Percentiles rank a stretch among this genome's conserved stretches.
These are phyloP conservation scores for Bombus confusus DNA, from an alignment of 1,140 invertebrate species.

Conservation along the genomic window DNA sequence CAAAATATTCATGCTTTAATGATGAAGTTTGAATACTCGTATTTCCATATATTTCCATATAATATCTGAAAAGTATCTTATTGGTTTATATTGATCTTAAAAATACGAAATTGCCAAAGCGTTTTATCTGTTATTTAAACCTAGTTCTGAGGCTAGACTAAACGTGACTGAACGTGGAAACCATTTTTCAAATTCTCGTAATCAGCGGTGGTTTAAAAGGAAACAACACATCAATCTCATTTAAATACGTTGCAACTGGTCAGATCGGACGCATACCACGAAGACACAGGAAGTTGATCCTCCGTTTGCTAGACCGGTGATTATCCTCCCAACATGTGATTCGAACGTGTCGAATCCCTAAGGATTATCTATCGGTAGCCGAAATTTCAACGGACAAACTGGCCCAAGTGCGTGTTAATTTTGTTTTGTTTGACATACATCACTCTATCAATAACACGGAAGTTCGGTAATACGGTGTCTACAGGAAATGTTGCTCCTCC, in stretches of 20 bases:
- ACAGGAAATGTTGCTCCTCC: not conserved
- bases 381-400: constrained; percentile 37
- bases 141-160: too few species aligned
- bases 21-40: too few species aligned
- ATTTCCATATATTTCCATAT: too few species aligned
- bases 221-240: constrained; percentile 41
- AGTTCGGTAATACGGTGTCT: not conserved
- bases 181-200: not conserved
- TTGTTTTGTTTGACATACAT: not conserved
- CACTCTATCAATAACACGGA: not conserved
- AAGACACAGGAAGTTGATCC: constrained; percentile 44
- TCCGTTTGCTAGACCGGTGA: constrained; percentile 1
- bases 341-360: constrained; percentile 42
- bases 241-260: constrained; percentile 31
- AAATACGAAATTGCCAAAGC: too few species aligned
- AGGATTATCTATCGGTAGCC: constrained; percentile 27
- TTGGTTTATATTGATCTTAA: too few species aligned
- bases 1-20: too few species aligned
- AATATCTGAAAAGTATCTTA: too few species aligned
- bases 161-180: not conserved
- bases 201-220: not conserved
- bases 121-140: too few species aligned
- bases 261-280: not conserved
- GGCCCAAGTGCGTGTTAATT: not conserved
- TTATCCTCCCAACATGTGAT: constrained; percentile 33